Evolutionary conservation across 1,140 invertebrate genomes (phyloP), one percentile per base, ranked within the genome.

Genomic region (Eurosta solidaginis): DNA sequence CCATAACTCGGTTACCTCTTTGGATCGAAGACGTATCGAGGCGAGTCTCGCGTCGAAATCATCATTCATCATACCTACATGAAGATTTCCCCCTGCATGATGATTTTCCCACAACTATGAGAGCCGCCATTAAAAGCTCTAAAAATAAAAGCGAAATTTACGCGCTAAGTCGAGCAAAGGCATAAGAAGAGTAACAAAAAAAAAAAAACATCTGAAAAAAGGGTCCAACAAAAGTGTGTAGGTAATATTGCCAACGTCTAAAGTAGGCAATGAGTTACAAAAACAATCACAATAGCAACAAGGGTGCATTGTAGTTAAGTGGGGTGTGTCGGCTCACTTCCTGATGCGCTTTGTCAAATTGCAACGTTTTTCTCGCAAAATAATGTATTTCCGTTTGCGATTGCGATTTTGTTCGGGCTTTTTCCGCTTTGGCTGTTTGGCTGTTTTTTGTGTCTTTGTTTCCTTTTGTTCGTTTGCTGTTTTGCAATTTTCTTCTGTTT

Each of bases 301-400:
- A 68, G 40, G 33, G 59, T 40, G 59, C 59, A 68, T 68, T 68
- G 59, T 68, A 68, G 59, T 68, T 68, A 68, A 68, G 59, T 68
- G 59, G 59, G 59, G 59, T 68, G 59, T 68, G 59, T 68, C 59
- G 59, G 33, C 59, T 68, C 59, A 68, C 59, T 68, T 68, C 59
- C 59, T 68, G 59, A 68, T 68, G 59, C 59, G 59, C 59, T 68
- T 68, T 68, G 59, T 68, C 59, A 68, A 68, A 68, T 68, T 68
- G 59, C 59, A 68, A n/a, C 59, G 59, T 68, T 68, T 68, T 68
- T 68, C 59, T 68, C 59, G 33, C 59, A 68, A 68, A n/a, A 68
- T 68, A 68, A 68, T 68, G 29, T 40, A n/a, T 68, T 68, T 68
- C 59, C 59, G 59, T 33, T 68, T 68, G 27, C n/a, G 33, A 33